Conservation (phyloP, 2,113 vertebrate species). For the Ginglymostoma cirratum region DNA sequence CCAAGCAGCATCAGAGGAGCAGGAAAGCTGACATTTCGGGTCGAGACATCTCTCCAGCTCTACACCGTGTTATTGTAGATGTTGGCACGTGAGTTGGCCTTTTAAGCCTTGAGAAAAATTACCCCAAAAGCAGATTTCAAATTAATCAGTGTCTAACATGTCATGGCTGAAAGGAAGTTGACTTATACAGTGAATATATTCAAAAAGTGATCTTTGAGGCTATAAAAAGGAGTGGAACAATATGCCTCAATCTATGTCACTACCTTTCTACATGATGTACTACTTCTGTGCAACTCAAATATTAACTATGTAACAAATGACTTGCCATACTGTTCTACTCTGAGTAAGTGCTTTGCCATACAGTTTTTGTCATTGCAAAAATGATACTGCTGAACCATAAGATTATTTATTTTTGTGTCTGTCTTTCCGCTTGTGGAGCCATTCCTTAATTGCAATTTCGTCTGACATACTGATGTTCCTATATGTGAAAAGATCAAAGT, state of each 20-base stretch:
- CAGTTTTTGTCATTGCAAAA: not conserved
- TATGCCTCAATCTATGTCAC: not conserved
- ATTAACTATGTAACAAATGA: not conserved
- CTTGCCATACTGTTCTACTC: not conserved
- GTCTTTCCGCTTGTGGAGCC: not conserved
- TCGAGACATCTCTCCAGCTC: no score
- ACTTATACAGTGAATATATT: not conserved
- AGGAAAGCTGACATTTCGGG: no score
- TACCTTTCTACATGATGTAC: not conserved
- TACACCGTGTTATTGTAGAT: not conserved
- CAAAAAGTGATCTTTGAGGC: not conserved
- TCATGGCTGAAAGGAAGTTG: not conserved
- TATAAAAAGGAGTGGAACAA: not conserved
- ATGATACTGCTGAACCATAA: not conserved
- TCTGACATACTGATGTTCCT: not conserved
- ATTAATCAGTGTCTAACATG: not conserved
- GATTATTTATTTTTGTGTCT: not conserved
- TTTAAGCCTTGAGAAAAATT: not conserved
- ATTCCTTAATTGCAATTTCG: not conserved
- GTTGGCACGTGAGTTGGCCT: not conserved
- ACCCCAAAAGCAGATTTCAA: not conserved
- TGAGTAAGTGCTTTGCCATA: not conserved
- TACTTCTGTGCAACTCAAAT: not conserved
- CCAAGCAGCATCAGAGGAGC: no score
- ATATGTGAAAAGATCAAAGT: not conserved